Base-by-base conservation (phyloP, 2,888 invertebrate genomes). In the Apamea epomidion region DNA sequence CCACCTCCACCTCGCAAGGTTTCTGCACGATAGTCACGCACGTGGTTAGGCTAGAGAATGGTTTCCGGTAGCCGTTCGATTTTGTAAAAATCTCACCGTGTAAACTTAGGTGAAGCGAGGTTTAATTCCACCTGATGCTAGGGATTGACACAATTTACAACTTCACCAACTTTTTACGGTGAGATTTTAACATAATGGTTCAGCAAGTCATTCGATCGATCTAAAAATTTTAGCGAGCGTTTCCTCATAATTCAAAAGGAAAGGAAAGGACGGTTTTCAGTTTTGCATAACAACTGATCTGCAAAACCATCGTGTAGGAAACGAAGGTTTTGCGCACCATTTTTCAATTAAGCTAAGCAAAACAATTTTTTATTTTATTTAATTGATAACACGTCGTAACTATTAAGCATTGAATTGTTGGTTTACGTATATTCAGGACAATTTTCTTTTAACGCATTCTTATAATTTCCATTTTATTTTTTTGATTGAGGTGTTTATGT, bases 1-100 rank as follows among this genome's bases (percentile, higher is more conserved):
- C 95, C 89, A 97, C 96, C 90, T 96, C 95, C 91, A 97, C 96
- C 90, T 95, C 95, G 91, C 94, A 94, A 84, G 92, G 94, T 86
- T 96, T 96, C 95, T 95, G 91, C 37, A 58, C 16, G 62, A 42
- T 60, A 51, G 0, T 7, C 18, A 29, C 83, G 37, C 32, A 70
- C 16, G 16, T 42, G 16, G 4, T 42, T 82, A 8, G 65, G n/a
- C 12, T 51, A 60, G 1, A 10, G 10, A 32, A 76, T 54, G 25
- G 21, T 67, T 32, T n/a, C 45, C 32, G 16, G 10, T 58, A 67
- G 18, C 12, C n/a, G 54, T 6, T 71, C 16, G 32, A 37, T 54
- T 70, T 6, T 25, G 25, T 25, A 32, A 25, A 54, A 32, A 25
- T 16, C 32, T 71, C 10, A 37, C 5, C 5, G 25, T 25, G 3